Conservation (phyloP, 2,113 vertebrate species). For the Cervus canadensis region DNA sequence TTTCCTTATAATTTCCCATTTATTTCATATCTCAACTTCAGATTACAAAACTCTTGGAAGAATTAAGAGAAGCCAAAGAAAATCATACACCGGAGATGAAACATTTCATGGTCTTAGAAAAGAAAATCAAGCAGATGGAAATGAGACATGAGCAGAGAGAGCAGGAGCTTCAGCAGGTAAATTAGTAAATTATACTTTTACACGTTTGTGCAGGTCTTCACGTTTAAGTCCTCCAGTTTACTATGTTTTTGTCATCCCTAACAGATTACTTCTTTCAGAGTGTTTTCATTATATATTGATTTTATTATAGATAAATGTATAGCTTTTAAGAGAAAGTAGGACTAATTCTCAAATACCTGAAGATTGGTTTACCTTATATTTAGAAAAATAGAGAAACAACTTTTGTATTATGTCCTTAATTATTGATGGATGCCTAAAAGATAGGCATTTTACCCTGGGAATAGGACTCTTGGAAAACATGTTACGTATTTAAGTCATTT, state of each 20-base stretch:
- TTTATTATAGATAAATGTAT: background rate
- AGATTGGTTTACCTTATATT: background rate
- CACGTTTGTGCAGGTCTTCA: background rate
- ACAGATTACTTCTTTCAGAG: background rate
- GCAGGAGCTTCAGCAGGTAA: conserved; percentile 89
- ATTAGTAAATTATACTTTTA: background rate
- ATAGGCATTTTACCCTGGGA: background rate
- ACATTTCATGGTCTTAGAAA: conserved; percentile 88
- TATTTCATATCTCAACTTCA: conserved; percentile 68
- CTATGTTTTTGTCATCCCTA: background rate
- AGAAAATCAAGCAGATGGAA: conserved; percentile 91
- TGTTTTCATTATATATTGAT: background rate
- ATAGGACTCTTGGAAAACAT: background rate
- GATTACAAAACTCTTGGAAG: conserved; percentile 89
- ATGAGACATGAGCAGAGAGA: conserved; percentile 87
- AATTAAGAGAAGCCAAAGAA: conserved; percentile 91
- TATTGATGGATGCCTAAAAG: background rate
- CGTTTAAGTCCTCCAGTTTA: background rate
- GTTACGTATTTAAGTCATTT: background rate
- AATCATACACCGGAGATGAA: conserved; percentile 90
- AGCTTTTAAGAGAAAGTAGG: background rate
- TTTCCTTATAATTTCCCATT: conserved; percentile 12
- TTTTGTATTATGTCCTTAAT: conserved; percentile 7
- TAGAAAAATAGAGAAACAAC: background rate
- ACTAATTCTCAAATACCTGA: background rate